Evolutionary conservation across 2,797 vertebrate genomes (phyloP), one percentile per base, ranked within the genome.

Genomic region (Aeoliscus strigatus): DNA sequence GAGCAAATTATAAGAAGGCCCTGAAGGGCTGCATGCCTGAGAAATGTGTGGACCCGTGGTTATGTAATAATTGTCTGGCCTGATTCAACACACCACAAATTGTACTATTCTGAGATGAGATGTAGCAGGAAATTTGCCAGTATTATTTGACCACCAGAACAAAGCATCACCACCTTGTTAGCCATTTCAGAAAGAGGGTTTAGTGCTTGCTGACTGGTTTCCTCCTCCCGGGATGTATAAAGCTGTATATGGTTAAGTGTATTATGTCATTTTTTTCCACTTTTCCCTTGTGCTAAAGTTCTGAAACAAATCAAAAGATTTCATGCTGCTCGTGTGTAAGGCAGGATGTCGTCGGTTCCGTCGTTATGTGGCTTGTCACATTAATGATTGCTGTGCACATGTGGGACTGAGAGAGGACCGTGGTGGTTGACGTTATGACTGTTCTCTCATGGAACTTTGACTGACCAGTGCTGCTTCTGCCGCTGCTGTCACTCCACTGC

Each of bases 1-100:
- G 69, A 73, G 61, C 51, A 63, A 75, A 77, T 79, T 75, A 79
- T 69, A 45, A 59, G 36, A 43, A 49, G 63, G 34, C 70, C 68
- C 68, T 57, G 4, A 70, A 80, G 78, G 64, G 43, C 60, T 55
- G 35, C 39, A 41, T 47, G 53, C 62, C 49, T 38, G 38, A 60
- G 50, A 65, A 74, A 75, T 70, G 59, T 69, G 35, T 59, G 60
- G 69, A 59, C 65, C 56, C 62, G 70, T 73, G 67, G 61, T 67
- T 67, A 60, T 79, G 56, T 69, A 71, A 72, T 77, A 73, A 75
- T 74, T 69, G 57, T 60, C 58, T 57, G 9, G 40, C 39, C 57
- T 39, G 52, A 59, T 48, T 58, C 35, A 55, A 54, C 26, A 61
- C 38, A 27, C 34, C 29, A 46, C 51, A 38, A 10, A 42, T 60